Base-by-base conservation (phyloP, 2,888 invertebrate species). In the Pantelozetes paolii region DNA sequence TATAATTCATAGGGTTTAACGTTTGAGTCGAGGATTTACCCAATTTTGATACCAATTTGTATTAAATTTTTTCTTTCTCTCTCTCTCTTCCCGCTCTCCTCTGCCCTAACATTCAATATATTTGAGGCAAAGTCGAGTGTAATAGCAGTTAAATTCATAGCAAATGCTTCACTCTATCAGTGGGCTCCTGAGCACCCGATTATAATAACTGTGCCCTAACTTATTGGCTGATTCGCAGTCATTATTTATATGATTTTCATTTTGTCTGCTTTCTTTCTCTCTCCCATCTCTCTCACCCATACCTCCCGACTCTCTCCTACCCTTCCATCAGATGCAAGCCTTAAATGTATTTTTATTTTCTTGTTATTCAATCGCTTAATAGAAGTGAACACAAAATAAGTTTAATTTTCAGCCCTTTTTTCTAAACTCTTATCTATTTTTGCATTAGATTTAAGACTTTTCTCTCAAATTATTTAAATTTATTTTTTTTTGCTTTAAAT, bases 1-100 rank as follows among this genome's bases (percentile, higher is more conserved):
- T 57, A 57, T 57, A 57, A 57, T 57, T 57, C 57, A 57, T 57
- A 23, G 57, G 57, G 57, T 57, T 57, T 57, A 57, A 28, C 57
- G 26, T 57, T 57, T 23, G 57, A 57, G 57, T 15, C 57, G 57
- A 57, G 57, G 57, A 57, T 57, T 57, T 57, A 28, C 57, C 20
- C 57, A 57, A 57, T 57, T 57, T 57, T 57, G 57, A 57, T 57
- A 57, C 57, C 57, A 57, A 57, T 57, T 57, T 57, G 57, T 57
- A 26, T 57, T 57, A 57, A 23, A 57, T 57, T 57, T 5, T 57
- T 26, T n/a, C n/a, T n/a, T n/a, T n/a, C n/a, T n/a, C n/a, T n/a
- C n/a, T n/a, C n/a, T n/a, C n/a, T n/a, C n/a, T n/a, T n/a, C n/a
- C n/a, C n/a, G n/a, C n/a, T n/a, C n/a, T n/a, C n/a, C 28, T 20